A percentile compares a stretch with the other conserved stretches of the same genome.
phyloP scores from a whole-genome alignment of 2,113 vertebrate species.

The Megaleporinus macrocephalus region DNA sequence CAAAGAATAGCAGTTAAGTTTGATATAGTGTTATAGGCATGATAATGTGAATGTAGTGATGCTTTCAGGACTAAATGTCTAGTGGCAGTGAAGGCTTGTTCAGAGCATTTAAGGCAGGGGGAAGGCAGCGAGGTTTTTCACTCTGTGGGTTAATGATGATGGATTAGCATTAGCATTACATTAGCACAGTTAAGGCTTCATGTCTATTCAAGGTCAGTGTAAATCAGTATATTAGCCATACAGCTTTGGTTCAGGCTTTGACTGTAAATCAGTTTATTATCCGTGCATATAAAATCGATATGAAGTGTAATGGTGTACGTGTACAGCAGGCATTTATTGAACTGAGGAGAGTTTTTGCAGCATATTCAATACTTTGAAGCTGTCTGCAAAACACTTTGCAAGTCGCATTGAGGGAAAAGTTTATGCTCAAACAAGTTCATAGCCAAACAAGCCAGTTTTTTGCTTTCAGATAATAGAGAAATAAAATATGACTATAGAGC shows the following conservation, averaged over 20 bases:
- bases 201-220: constrained; percentile 58
- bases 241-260: background rate
- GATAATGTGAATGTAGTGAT: background rate
- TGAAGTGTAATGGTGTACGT: constrained; percentile 5
- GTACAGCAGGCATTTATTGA: constrained; percentile 9
- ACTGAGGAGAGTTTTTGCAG: background rate
- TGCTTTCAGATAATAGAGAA: too few relatives aligned
- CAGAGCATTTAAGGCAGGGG: background rate
- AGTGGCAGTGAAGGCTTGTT: background rate
- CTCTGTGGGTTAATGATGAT: constrained; percentile 54
- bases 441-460: background rate
- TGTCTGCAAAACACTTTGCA: background rate
- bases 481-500: too few relatives aligned
- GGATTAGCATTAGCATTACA: constrained; percentile 49
- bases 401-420: background rate
- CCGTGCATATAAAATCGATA: constrained; percentile 44
- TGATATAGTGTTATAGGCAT: constrained; percentile 5
- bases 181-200: background rate
- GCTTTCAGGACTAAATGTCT: background rate
- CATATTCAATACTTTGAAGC: background rate
- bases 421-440: background rate
- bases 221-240: constrained; percentile 48
- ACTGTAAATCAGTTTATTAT: background rate
- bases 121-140: constrained; percentile 4
- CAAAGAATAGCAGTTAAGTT: background rate